phyloP scores from a whole-genome alignment of 2,888 invertebrate species.

The Cephus sareptanus region DNA sequence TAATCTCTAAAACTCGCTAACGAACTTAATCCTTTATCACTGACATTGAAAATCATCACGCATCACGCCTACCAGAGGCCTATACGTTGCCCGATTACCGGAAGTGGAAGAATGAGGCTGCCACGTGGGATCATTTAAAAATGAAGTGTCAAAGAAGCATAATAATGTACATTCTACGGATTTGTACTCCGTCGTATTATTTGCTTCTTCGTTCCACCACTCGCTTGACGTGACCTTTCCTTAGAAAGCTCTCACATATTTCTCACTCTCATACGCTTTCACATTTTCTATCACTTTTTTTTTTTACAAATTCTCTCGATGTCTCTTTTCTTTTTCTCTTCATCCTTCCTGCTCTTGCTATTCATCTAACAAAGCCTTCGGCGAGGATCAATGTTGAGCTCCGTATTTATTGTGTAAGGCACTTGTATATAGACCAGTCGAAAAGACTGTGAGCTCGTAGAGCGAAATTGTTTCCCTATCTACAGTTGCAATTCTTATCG shows the following conservation, averaged over 20 bases:
- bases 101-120: not conserved
- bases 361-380: not conserved
- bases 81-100: not conserved
- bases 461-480: not conserved
- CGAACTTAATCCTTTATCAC: not conserved
- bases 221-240: not conserved
- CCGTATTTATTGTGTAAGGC: not conserved
- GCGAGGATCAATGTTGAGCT: not conserved
- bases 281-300: not conserved
- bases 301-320: not conserved
- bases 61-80: not conserved
- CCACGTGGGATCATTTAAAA: not conserved
- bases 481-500: not conserved
- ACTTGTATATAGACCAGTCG: not conserved
- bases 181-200: not conserved
- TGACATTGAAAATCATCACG: not conserved
- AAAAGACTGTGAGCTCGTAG: not conserved
- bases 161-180: not conserved
- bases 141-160: not conserved
- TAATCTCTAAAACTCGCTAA: not conserved
- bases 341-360: not conserved
- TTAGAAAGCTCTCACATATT: not conserved
- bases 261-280: not conserved
- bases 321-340: not conserved
- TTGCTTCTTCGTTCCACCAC: not conserved